A percentile compares a stretch with the other conserved stretches of the same genome.
phyloP scores from a whole-genome alignment of 2,113 vertebrate species.

The Carassius carassius region DNA sequence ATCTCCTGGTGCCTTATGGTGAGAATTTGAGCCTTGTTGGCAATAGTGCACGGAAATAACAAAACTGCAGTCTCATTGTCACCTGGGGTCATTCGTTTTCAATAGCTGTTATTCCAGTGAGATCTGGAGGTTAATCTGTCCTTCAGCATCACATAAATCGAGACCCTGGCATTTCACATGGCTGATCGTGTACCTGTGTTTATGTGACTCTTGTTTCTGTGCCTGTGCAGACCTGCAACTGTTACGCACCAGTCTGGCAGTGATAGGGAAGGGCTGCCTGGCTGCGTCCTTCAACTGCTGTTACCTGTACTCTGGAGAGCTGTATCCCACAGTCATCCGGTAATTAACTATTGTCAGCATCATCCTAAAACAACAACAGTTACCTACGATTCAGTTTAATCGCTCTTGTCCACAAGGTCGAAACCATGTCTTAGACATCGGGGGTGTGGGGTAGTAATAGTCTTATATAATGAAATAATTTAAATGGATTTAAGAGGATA shows the following conservation, averaged over 20 bases:
- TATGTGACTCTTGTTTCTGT: conserved; percentile 26
- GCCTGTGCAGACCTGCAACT: conserved; percentile 74
- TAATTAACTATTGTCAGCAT: conserved; percentile 39
- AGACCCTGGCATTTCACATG: not conserved
- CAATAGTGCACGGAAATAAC: not conserved
- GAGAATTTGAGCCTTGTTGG: conserved; percentile 36
- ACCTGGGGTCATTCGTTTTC: not conserved
- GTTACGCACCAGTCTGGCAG: conserved; percentile 79
- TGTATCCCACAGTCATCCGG: conserved; percentile 76
- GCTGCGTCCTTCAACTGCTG: conserved; percentile 86
- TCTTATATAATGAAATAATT: not conserved
- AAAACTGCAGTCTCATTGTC: conserved; percentile 3
- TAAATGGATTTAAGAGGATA: not conserved
- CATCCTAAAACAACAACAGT: conserved; percentile 1
- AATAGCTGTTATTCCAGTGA: conserved; percentile 2
- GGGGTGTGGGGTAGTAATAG: not conserved
- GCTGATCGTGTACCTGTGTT: conserved; percentile 5
- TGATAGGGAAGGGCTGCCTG: conserved; percentile 87
- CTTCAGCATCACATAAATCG: not conserved
- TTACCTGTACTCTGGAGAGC: conserved; percentile 77
- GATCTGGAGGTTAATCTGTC: not conserved
- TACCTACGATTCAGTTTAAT: not conserved
- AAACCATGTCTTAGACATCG: not conserved
- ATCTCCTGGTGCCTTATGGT: conserved; percentile 81
- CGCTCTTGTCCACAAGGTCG: not conserved